Base-by-base conservation (phyloP, 2,888 invertebrate genomes). In the Cerastis rubricosa region DNA sequence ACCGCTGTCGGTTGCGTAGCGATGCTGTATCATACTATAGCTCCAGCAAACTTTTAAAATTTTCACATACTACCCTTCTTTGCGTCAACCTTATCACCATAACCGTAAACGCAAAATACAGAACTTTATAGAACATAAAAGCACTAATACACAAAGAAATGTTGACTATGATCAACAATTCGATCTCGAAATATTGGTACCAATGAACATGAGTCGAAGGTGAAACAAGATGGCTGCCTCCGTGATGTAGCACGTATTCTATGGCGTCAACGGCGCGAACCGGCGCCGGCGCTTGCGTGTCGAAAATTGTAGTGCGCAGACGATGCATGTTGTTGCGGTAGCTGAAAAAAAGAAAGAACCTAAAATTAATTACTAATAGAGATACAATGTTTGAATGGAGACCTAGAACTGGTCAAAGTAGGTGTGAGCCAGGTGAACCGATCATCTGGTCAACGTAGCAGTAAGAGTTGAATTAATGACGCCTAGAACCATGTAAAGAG, bases 241-340 rank as follows among this genome's bases (percentile, higher is more conserved):
- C 35, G 47, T 81, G 65, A n/a, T 25, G 25, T 45, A 81, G 1
- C 19, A 81, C 49, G 49, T 81, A 84, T 19, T 81, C 81, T 57
- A 81, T 84, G 35, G 81, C 80, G 45, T 81, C 43, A 3, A 61
- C 81, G 1, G 84, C 81, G 8, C 66, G 81, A 6, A 43, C 29
- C 5, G 84, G 81, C 11, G 80, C 84, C 0, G 81, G 45, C 61
- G 54, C 80, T 29, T 69, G 54, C 9, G 43, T n/a, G 35, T 81
- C 84, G n/a, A 69, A 72, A 7, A 81, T 47, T 7, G n/a, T 22
- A 0, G 29, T 49, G 61, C 84, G 68, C 19, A 81, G 35, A 17
- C 25, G 72, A 47, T 72, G 14, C 25, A 81, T 69, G 69, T 81
- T 84, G 12, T 6, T 70, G 43, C 65, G 80, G 54, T 73, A 81